Conservation (phyloP, 2,888 invertebrate genomes). For the Macropis europaea region DNA sequence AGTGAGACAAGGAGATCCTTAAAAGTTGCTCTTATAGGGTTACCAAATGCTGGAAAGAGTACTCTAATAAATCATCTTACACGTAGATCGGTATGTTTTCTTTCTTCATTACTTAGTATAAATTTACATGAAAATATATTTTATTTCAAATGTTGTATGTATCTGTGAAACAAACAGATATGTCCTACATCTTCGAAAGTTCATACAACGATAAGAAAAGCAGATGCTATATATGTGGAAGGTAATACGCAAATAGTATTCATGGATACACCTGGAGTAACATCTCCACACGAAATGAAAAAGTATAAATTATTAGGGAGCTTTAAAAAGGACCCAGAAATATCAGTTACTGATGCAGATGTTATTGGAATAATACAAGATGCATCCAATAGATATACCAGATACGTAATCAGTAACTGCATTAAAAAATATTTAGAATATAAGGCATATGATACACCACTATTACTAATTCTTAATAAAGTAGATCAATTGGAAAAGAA, state of each 20-base stretch:
- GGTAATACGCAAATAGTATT: slow-evolving; percentile 94
- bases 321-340: slow-evolving; percentile 83
- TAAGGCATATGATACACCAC: slow-evolving; percentile 81
- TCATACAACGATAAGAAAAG: slow-evolving; percentile 86
- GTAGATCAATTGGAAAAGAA: slow-evolving; percentile 86
- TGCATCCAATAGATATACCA: slow-evolving; percentile 86
- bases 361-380: slow-evolving; percentile 94
- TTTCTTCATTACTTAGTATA: background rate
- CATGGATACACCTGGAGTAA: slow-evolving; percentile 96
- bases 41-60: slow-evolving; percentile 98
- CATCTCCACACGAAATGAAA: slow-evolving; percentile 85
- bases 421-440: slow-evolving; percentile 85
- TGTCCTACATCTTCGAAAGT: slow-evolving; percentile 95
- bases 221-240: slow-evolving; percentile 85
- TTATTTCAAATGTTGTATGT: background rate
- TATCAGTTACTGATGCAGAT: slow-evolving; percentile 86
- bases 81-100: slow-evolving; percentile 85
- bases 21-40: slow-evolving; percentile 89
- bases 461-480: slow-evolving; percentile 94
- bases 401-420: slow-evolving; percentile 86
- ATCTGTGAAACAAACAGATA: slow-evolving; percentile 82
- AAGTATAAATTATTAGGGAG: slow-evolving; percentile 83
- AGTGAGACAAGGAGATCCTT: slow-evolving; percentile 47
- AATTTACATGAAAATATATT: background rate
- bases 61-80: slow-evolving; percentile 94